Evolutionary conservation across 2,888 invertebrate genomes (phyloP).

Genomic region (Incurvaria masculella): DNA sequence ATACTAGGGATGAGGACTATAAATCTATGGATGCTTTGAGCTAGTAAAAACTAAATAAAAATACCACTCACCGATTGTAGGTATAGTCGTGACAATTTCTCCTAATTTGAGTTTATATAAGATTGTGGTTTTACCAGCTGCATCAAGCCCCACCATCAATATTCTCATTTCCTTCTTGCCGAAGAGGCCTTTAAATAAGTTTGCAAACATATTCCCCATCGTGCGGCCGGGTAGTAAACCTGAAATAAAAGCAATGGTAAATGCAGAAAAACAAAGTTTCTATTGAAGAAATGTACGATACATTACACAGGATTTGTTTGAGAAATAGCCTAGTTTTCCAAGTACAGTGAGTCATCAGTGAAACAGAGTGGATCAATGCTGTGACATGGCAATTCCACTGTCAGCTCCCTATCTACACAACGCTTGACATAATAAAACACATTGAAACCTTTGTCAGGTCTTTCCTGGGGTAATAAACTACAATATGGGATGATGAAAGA

Average conservation of each 20-base stretch:
- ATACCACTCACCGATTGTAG: constrained; percentile 87
- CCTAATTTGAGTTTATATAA: constrained; percentile 99
- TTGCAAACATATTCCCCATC: constrained; percentile 98
- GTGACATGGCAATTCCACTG: neutral
- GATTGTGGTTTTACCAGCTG: constrained; percentile 99
- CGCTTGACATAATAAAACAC: neutral
- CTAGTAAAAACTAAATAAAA: neutral
- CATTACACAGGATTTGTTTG: too few species aligned
- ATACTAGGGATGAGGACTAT: too few species aligned
- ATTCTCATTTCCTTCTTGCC: constrained; percentile 99
- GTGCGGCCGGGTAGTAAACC: constrained; percentile 56
- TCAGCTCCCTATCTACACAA: neutral
- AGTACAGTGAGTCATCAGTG: neutral
- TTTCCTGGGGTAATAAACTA: too few species aligned
- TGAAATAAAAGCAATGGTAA: constrained; percentile 33
- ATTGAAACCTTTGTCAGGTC: too few species aligned
- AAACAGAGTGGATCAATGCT: neutral
- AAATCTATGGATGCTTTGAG: constrained; percentile 1
- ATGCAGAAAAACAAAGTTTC: neutral
- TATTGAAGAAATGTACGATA: neutral
- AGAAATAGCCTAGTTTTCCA: neutral
- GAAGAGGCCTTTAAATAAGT: constrained; percentile 98
- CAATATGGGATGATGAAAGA: too few species aligned
- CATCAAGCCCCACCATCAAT: constrained; percentile 99
- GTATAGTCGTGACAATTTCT: constrained; percentile 99